phyloP scores from a whole-genome alignment of 1,140 invertebrate genomes.

The Drosophila eugracilis region DNA sequence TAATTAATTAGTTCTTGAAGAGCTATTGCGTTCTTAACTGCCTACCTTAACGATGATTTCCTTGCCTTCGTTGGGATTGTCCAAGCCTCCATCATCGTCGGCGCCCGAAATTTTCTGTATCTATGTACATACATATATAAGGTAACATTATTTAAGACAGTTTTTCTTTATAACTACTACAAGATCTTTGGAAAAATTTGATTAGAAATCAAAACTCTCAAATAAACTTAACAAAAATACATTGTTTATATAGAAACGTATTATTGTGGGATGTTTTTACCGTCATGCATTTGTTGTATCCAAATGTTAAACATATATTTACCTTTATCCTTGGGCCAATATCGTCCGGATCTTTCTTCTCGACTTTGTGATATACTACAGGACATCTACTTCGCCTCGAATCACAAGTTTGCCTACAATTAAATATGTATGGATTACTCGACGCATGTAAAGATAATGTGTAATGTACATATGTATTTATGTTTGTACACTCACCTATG shows the following conservation, averaged over 20 bases:
- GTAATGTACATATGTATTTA: neutral
- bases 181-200: no score
- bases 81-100: conserved; percentile 2
- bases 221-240: no score
- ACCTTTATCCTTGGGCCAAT: conserved; percentile 15
- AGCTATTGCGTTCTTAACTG: no score
- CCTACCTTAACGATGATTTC: conserved; percentile 44
- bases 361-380: neutral
- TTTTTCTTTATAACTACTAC: no score
- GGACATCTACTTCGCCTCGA: conserved; percentile 9
- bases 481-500: conserved; percentile 34
- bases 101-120: conserved; percentile 20
- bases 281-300: neutral
- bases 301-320: neutral
- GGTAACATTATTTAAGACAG: no score
- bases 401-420: conserved; percentile 36
- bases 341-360: no score
- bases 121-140: neutral
- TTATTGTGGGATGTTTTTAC: no score
- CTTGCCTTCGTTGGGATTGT: conserved; percentile 13
- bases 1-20: neutral
- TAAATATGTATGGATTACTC: conserved; percentile 4
- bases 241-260: neutral
- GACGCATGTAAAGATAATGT: conserved; percentile 6
- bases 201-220: no score